A percentile compares a stretch with the other conserved stretches of the same genome.
Conservation (phyloP, 2,113 vertebrate species). For the Nanorana parkeri region DNA sequence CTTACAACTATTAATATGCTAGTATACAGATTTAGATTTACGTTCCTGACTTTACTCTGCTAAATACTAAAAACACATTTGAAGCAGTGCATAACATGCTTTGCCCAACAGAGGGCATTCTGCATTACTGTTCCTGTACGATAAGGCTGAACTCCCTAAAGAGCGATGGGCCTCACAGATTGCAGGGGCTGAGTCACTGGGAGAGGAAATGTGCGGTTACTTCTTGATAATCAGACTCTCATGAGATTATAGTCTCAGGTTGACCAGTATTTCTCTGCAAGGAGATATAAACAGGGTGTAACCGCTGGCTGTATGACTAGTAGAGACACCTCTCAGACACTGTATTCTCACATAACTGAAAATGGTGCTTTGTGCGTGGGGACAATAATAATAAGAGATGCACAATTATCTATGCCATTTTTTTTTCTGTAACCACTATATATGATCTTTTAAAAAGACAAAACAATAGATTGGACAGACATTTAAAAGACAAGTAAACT, state of each 20-base stretch:
- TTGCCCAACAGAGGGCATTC: conserved; percentile 20
- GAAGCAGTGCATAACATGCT: not conserved
- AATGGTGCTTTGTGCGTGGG: not conserved
- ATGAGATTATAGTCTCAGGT: conserved; percentile 43
- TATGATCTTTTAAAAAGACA: too few relatives aligned
- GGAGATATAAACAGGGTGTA: conserved; percentile 32
- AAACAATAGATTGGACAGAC: too few relatives aligned
- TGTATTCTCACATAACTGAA: not conserved
- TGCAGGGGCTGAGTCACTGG: conserved; percentile 58
- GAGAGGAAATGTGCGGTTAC: conserved; percentile 64
- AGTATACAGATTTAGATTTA: too few relatives aligned
- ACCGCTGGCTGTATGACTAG: conserved; percentile 6
- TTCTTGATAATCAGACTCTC: conserved; percentile 57
- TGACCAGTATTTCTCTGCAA: conserved; percentile 31
- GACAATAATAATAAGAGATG: too few relatives aligned
- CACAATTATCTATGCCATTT: too few relatives aligned
- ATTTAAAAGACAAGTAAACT: too few relatives aligned
- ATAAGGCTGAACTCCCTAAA: conserved; percentile 26
- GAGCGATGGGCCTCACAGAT: conserved; percentile 50
- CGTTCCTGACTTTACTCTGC: not conserved
- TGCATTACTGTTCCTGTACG: not conserved
- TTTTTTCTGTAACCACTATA: too few relatives aligned
- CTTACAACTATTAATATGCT: too few relatives aligned
- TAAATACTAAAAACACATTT: not conserved
- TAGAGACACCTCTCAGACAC: conserved; percentile 12